phyloP scores from a whole-genome alignment of 2,888 invertebrate genomes.

The Amblyjoppa fuscipennis region DNA sequence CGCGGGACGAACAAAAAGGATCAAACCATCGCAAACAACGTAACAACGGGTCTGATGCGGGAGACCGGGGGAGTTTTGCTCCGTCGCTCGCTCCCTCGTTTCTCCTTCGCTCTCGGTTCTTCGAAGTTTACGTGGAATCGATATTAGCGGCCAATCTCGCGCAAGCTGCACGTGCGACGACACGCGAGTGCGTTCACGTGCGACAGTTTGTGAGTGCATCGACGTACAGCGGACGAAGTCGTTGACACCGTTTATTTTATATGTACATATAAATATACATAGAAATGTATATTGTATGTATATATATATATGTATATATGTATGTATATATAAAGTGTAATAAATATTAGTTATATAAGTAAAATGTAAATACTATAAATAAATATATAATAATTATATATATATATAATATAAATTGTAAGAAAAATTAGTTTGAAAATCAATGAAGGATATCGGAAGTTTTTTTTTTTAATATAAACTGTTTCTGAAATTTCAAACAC shows the following conservation, averaged over 20 bases:
- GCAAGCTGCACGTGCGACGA: slow-evolving; percentile 57
- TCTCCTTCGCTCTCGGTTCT: slow-evolving; percentile 45
- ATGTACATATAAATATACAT: not conserved
- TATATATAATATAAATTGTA: too few species aligned
- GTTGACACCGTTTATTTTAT: not conserved
- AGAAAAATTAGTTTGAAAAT: too few species aligned
- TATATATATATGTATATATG: not conserved
- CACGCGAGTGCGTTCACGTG: slow-evolving; percentile 65
- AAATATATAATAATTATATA: too few species aligned
- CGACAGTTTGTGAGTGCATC: slow-evolving; percentile 54
- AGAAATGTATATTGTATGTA: too few species aligned
- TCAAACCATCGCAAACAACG: slow-evolving; percentile 33
- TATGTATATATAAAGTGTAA: not conserved
- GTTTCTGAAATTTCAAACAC: too few species aligned
- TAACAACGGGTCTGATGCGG: slow-evolving; percentile 24
- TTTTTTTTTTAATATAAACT: too few species aligned
- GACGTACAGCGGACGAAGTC: slow-evolving; percentile 55
- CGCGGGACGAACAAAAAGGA: not conserved
- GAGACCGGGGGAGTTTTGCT: slow-evolving; percentile 14
- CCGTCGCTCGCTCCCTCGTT: not conserved
- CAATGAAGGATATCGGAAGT: too few species aligned
- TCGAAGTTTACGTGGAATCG: slow-evolving; percentile 74
- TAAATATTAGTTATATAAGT: too few species aligned
- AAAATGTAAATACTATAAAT: too few species aligned
- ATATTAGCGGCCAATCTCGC: slow-evolving; percentile 68